A percentile compares a stretch with the other conserved stretches of the same genome.
phyloP scores from a whole-genome alignment of 2,113 vertebrate genomes.

The Istiophorus platypterus region DNA sequence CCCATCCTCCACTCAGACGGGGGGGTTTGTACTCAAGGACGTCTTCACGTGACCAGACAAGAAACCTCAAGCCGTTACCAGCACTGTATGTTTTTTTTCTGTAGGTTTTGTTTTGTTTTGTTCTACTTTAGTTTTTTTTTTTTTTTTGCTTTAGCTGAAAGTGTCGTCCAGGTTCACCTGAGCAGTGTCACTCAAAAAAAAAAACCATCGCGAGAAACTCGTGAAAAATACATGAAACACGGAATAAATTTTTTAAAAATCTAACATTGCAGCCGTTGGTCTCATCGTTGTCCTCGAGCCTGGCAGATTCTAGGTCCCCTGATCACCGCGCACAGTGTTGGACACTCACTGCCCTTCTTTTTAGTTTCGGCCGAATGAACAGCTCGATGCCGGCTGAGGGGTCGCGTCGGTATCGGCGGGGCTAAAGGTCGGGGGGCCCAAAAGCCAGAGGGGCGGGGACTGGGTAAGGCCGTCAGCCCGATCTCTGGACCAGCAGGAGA shows the following conservation, averaged over 20 bases:
- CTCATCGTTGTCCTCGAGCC: conserved; percentile 2
- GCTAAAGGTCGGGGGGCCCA: too few relatives aligned
- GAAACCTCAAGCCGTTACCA: background rate
- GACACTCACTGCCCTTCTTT: background rate
- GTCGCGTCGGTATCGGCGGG: too few relatives aligned
- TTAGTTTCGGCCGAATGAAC: background rate
- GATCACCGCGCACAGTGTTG: background rate
- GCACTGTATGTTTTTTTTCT: background rate
- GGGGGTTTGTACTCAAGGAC: background rate
- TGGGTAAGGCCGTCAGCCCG: background rate
- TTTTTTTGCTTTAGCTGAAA: background rate
- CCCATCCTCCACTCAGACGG: background rate
- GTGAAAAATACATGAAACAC: conserved; percentile 6
- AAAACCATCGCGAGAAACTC: background rate
- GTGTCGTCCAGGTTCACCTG: background rate
- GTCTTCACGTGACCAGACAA: background rate
- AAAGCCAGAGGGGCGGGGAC: too few relatives aligned
- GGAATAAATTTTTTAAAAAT: background rate
- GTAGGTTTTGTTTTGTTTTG: too few relatives aligned
- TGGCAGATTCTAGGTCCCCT: background rate
- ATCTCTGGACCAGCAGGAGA: background rate
- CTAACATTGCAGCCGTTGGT: background rate
- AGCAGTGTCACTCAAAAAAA: background rate
- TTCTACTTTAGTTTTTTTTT: too few relatives aligned
- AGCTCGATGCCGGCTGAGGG: too few relatives aligned